phyloP scores from a whole-genome alignment of 2,797 vertebrate genomes.

The Acrossocheilus fasciatus region DNA sequence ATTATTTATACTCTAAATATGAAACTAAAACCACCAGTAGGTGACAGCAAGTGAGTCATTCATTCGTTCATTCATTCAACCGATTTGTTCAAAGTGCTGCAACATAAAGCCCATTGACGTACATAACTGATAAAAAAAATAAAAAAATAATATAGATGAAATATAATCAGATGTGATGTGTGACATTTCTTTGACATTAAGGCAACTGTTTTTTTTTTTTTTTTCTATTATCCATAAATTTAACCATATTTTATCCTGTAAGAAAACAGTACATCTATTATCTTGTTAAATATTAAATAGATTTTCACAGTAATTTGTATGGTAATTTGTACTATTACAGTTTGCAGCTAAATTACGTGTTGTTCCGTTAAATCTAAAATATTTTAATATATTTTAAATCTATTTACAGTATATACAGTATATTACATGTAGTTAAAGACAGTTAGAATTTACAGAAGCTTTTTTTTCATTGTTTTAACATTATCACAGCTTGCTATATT shows the following conservation, averaged over 20 bases:
- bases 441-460: neutral
- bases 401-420: neutral
- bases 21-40: no score
- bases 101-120: no score
- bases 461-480: neutral
- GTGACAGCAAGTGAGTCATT: no score
- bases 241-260: neutral
- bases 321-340: neutral
- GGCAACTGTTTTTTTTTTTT: neutral
- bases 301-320: neutral
- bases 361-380: neutral
- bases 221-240: neutral
- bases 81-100: no score
- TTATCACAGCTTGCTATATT: neutral
- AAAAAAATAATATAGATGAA: neutral
- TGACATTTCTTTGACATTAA: neutral
- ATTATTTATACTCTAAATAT: no score
- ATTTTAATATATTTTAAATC: neutral
- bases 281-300: neutral
- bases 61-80: no score
- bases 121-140: neutral
- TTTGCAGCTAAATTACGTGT: neutral
- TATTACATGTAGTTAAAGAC: neutral
- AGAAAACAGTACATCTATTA: neutral
- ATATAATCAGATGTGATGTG: neutral